A percentile compares a stretch with the other conserved stretches of the same genome.
Evolutionary conservation across 2,888 invertebrate species (phyloP).

Genomic region (Cosmia pyralina): DNA sequence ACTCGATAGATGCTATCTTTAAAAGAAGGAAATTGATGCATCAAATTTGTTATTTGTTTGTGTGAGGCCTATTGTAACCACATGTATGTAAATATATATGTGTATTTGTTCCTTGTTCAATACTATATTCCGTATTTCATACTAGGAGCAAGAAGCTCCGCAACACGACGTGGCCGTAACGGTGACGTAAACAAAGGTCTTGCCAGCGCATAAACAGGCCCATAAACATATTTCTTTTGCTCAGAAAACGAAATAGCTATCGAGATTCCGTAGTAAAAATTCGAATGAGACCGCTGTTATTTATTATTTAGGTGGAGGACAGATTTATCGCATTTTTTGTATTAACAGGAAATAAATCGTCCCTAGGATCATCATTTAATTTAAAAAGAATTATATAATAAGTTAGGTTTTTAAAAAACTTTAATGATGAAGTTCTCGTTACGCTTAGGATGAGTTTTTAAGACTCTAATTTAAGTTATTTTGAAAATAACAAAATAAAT

Average conservation of each 20-base stretch:
- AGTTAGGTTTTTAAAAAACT: neutral
- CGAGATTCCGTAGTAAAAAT: constrained; percentile 66
- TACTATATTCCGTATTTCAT: constrained; percentile 44
- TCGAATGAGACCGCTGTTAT: constrained; percentile 66
- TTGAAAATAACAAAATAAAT: neutral
- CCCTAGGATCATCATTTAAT: constrained; percentile 34
- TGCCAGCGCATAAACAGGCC: constrained; percentile 65
- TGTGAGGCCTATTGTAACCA: constrained; percentile 24
- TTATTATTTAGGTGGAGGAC: constrained; percentile 63
- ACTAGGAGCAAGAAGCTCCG: constrained; percentile 40
- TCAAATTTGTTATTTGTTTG: constrained; percentile 44
- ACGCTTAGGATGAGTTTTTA: neutral
- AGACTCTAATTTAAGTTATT: neutral
- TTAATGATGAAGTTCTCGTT: neutral
- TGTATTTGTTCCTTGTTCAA: constrained; percentile 44
- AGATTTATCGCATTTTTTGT: constrained; percentile 63
- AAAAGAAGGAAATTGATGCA: constrained; percentile 48
- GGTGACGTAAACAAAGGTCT: constrained; percentile 65
- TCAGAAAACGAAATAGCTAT: constrained; percentile 65
- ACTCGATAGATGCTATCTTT: constrained; percentile 45
- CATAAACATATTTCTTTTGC: constrained; percentile 69
- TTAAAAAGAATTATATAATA: neutral
- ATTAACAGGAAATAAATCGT: constrained; percentile 37
- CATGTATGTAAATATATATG: constrained; percentile 21
- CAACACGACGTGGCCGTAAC: constrained; percentile 56